Base-by-base conservation (phyloP, 2,888 invertebrate species). In the Brachynemurus nebulosus region DNA sequence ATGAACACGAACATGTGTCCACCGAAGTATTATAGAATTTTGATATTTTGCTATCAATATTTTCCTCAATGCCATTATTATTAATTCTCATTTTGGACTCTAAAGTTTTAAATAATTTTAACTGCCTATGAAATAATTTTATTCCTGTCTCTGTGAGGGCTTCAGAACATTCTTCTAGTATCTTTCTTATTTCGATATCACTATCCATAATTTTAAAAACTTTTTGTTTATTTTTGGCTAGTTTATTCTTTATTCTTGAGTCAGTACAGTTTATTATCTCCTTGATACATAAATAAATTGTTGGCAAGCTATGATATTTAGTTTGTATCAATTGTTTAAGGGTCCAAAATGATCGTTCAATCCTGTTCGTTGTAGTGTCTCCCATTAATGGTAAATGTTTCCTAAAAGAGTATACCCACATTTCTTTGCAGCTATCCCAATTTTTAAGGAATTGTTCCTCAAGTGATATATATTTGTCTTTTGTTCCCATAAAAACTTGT, bases 391-490 rank as follows among this genome's bases (percentile, higher is more conserved):
- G 36, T 37, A 43, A 37, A 43, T 43, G 37, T 43, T 46, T 46
- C 43, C 46, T 46, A 43, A 35, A 46, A 43, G 16, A 46, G 40
- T 46, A 37, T 34, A 40, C 27, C 41, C 40, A 40, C 40, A 40
- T 40, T 40, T 40, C 40, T 40, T 40, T 42, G 35, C 42, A 46
- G 46, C 46, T 46, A 42, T 42, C 33, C 42, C 36, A 42, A 42
- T 46, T 46, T 42, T 46, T 46, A 46, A 46, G 46, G 34, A 46
- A 46, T 40, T 46, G 42, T 21, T 42, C 19, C 21, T 42, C 42
- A 42, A 42, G 42, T 20, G 42, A 20, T 21, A 41, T 9, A 6
- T 27, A 35, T 42, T 16, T 42, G 35, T 35, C 42, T 42, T 42
- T 42, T 42, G 35, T 35, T 42, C 42, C 42, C 35, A 21, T 21